Base-by-base conservation (phyloP, 2,888 invertebrate species). In the Agrochola circellaris region DNA sequence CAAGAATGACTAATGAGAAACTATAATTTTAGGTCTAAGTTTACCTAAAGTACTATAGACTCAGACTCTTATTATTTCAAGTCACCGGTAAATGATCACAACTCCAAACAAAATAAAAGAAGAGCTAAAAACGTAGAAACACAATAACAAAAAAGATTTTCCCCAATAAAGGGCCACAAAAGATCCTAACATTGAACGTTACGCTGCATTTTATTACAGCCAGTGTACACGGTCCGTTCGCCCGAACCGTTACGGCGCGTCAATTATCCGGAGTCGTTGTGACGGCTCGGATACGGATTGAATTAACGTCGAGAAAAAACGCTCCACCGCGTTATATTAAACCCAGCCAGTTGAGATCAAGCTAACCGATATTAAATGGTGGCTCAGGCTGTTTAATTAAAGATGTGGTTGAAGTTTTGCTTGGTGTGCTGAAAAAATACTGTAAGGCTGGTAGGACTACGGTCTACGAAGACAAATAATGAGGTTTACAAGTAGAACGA, bases 271-370 rank as follows among this genome's bases (percentile, higher is more conserved):
- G 73, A 79, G 84, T 79, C 85, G 76, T 81, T 81, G 88, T 89
- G 86, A 89, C 86, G 88, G 83, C 73, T 80, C 81, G 80, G 90
- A 86, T 89, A 86, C 85, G 88, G 84, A 90, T 90, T 89, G 87
- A 89, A 90, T 90, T 90, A 89, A 85, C 85, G 84, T 81, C 78
- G 81, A 81, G 85, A 86, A 89, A 89, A 89, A 89, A 88, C 82
- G 77, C 79, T 76, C 82, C 67, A 78, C 77, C 75, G 56, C 73
- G 73, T 85, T 79, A 87, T 81, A 88, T 82, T 84, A 87, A 82
- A 78, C 87, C 75, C 87, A 79, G 73, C 66, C 77, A 72, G 78
- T 87, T 81, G 78, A 84, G 82, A 87, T 88, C 84, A 80, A 75
- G 65, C 76, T 81, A 83, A 79, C 74, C 79, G 76, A 87, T 86